These are phyloP conservation scores for Paralinhomoeus sp. DNA, from an alignment of 2,888 invertebrate species.

Conservation along the genomic window DNA sequence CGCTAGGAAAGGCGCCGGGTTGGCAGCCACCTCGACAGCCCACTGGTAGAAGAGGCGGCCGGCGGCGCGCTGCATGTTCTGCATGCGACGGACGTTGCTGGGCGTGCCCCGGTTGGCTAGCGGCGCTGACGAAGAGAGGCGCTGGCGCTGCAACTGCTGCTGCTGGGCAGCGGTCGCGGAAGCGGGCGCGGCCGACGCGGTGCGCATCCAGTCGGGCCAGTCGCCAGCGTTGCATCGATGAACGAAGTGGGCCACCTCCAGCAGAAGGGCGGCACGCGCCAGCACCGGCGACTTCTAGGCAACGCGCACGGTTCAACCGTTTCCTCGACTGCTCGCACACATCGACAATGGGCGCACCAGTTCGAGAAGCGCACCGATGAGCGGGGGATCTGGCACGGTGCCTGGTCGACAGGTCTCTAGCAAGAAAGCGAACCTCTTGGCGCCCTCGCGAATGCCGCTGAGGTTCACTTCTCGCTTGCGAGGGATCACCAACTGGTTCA, in stretches of 20 bases:
- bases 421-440: constrained; percentile 66
- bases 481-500: constrained; percentile 2
- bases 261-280: constrained; percentile 61
- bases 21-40: constrained; percentile 44
- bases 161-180: too few species aligned
- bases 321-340: too few species aligned
- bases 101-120: neutral
- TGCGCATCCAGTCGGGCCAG: constrained; percentile 64
- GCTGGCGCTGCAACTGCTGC: too few species aligned
- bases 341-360: constrained; percentile 47
- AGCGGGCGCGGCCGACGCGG: constrained; percentile 2
- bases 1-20: too few species aligned
- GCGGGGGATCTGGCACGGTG: constrained; percentile 76
- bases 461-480: constrained; percentile 51
- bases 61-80: constrained; percentile 59
- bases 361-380: constrained; percentile 76
- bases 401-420: constrained; percentile 88
- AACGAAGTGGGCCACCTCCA: constrained; percentile 88
- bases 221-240: constrained; percentile 92
- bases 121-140: neutral
- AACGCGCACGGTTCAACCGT: too few species aligned
- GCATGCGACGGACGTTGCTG: constrained; percentile 24
- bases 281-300: constrained; percentile 71
- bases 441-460: constrained; percentile 56
- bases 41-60: constrained; percentile 93